These are phyloP conservation scores for Ammodytes marinus DNA, from an alignment of 2,113 vertebrate species.

Conservation along the genomic window DNA sequence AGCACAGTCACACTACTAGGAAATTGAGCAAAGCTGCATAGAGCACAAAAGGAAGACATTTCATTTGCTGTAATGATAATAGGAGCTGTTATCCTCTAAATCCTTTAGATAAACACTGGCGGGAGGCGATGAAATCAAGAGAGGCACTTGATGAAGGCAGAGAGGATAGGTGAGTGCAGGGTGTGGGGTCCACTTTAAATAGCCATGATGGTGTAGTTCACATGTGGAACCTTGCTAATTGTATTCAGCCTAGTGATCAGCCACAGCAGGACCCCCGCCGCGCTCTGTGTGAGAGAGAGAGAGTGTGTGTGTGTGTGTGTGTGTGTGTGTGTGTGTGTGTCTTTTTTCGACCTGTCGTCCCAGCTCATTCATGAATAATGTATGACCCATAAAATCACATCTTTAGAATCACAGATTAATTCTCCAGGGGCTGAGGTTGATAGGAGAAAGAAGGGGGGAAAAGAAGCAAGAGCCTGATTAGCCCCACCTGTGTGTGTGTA, in stretches of 20 bases:
- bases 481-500: conserved; percentile 1
- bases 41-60: conserved; percentile 26
- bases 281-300: no score
- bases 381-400: conserved; percentile 71
- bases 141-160: conserved; percentile 32
- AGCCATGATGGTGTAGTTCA: conserved; percentile 59
- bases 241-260: conserved; percentile 72
- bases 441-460: conserved; percentile 7
- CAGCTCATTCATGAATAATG: conserved; percentile 74
- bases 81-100: conserved; percentile 51
- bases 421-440: conserved; percentile 45
- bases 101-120: conserved; percentile 57
- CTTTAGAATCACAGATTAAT: conserved; percentile 76
- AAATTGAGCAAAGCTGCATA: conserved; percentile 15
- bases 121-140: conserved; percentile 17
- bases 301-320: conserved; percentile 19
- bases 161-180: conserved; percentile 8
- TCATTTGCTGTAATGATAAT: conserved; percentile 44
- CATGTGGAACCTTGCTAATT: conserved; percentile 69
- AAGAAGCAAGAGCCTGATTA: background rate
- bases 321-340: conserved; percentile 38
- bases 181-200: conserved; percentile 42
- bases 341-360: conserved; percentile 25
- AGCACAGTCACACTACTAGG: background rate
- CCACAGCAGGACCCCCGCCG: conserved; percentile 50